Conservation (phyloP, 2,113 vertebrate genomes). For the Sander vitreus region DNA sequence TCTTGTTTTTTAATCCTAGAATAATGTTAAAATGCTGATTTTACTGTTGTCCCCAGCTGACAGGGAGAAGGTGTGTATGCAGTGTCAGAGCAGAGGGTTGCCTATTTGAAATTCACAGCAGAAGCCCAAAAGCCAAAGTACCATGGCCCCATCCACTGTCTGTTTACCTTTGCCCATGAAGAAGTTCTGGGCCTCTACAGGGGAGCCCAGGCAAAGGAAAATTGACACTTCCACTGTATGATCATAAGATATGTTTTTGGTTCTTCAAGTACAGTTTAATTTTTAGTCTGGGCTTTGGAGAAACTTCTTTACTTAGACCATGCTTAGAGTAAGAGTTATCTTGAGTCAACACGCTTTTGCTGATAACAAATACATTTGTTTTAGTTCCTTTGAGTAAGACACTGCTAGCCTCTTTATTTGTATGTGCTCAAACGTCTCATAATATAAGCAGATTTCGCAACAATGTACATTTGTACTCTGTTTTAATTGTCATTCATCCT, state of each 20-base stretch:
- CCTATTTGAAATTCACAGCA: too few species aligned
- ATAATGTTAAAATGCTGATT: too few species aligned
- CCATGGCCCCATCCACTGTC: too few species aligned
- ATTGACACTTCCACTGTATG: not conserved
- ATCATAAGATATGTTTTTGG: not conserved
- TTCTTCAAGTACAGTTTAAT: constrained; percentile 16
- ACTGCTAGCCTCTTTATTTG: not conserved
- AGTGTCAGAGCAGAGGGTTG: too few species aligned
- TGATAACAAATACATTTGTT: constrained; percentile 18
- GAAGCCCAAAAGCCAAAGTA: too few species aligned
- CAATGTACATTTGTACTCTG: not conserved
- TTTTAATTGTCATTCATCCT: constrained; percentile 22
- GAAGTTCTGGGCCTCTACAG: too few species aligned
- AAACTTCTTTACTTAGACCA: not conserved
- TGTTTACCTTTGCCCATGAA: too few species aligned
- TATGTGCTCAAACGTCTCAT: not conserved
- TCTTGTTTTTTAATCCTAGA: too few species aligned
- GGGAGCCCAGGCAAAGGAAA: not conserved
- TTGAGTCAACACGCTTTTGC: constrained; percentile 3
- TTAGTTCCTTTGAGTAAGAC: constrained; percentile 8
- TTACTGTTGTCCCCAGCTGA: too few species aligned
- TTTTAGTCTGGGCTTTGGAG: not conserved
- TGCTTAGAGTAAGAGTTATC: not conserved
- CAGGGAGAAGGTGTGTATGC: too few species aligned
- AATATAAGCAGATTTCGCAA: constrained; percentile 16